A percentile compares a stretch with the other conserved stretches of the same genome.
phyloP scores from a whole-genome alignment of 2,888 invertebrate species.

The Beris morrisii region DNA sequence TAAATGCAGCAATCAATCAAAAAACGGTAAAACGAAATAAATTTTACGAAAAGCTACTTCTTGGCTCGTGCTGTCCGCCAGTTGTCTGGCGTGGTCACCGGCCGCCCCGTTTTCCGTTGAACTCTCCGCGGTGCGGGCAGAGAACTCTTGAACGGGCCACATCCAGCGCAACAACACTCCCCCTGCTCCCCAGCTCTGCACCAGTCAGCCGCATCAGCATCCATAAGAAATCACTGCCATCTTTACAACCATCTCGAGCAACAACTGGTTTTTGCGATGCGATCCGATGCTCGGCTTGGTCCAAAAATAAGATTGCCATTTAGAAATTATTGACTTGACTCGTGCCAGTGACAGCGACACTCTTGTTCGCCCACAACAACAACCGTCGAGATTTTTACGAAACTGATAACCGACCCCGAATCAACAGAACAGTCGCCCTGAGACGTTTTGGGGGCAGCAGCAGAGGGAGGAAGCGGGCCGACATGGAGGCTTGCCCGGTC shows the following conservation, averaged over 20 bases:
- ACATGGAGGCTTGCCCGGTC: constrained; percentile 12
- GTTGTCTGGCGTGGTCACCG: constrained; percentile 14
- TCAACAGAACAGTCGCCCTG: too few relatives aligned
- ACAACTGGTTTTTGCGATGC: too few relatives aligned
- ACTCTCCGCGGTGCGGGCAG: background rate
- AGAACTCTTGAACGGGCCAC: background rate
- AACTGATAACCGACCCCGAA: constrained; percentile 8
- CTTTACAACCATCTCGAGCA: too few relatives aligned
- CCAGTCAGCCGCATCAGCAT: too few relatives aligned
- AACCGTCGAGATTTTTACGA: constrained; percentile 19
- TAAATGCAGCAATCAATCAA: constrained; percentile 27
- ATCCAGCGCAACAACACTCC: background rate
- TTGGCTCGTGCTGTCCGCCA: constrained; percentile 31
- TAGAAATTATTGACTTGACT: constrained; percentile 25
- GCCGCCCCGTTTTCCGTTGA: background rate
- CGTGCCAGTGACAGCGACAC: constrained; percentile 36
- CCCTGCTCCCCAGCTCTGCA: background rate
- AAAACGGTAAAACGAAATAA: constrained; percentile 27
- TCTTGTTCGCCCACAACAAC: constrained; percentile 27
- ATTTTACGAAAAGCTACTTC: constrained; percentile 27
- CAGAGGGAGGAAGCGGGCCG: background rate
- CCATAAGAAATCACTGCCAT: too few relatives aligned
- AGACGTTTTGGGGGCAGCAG: too few relatives aligned
- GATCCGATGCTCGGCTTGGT: background rate
- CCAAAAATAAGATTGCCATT: constrained; percentile 3